A percentile compares a stretch with the other conserved stretches of the same genome.
Conservation (phyloP, 1,140 invertebrate genomes). For the Anadara kagoshimensis region DNA sequence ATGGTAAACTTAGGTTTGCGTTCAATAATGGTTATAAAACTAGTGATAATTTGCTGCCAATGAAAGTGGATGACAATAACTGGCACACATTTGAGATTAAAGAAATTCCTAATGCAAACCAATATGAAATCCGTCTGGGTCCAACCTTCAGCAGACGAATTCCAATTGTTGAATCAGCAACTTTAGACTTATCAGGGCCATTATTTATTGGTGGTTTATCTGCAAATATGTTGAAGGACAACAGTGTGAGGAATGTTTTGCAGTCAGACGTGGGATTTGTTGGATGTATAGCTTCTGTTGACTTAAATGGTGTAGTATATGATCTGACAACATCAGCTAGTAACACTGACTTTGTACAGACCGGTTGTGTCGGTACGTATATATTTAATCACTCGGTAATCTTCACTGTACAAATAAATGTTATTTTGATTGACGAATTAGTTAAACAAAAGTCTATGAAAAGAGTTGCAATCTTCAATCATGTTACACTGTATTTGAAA, state of each 20-base stretch:
- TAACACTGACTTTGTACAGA: slow-evolving; percentile 20
- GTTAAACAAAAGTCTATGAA: no score
- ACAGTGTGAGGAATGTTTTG: slow-evolving; percentile 60
- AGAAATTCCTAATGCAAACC: slow-evolving; percentile 83
- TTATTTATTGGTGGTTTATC: slow-evolving; percentile 90
- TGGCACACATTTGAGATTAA: slow-evolving; percentile 93
- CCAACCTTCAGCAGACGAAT: slow-evolving; percentile 22
- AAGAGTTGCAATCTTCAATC: no score
- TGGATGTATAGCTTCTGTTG: slow-evolving; percentile 93
- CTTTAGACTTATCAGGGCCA: slow-evolving; percentile 44
- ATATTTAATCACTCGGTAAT: no score
- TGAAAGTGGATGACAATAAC: slow-evolving; percentile 86
- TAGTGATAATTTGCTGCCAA: background rate
- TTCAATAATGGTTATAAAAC: slow-evolving; percentile 85
- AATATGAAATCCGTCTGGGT: slow-evolving; percentile 40
- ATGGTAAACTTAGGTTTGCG: slow-evolving; percentile 86
- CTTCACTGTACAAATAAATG: no score
- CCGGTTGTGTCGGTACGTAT: slow-evolving; percentile 44
- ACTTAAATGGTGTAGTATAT: slow-evolving; percentile 88
- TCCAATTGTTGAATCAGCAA: slow-evolving; percentile 71
- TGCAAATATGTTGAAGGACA: slow-evolving; percentile 42
- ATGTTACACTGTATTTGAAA: no score
- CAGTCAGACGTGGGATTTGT: slow-evolving; percentile 92
- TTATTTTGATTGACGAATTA: no score
- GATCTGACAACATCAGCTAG: slow-evolving; percentile 49